Percentiles rank a stretch among this genome's conserved stretches.
These are phyloP conservation scores for Pediacus dermestoides DNA, from an alignment of 2,888 invertebrate species.

Conservation along the genomic window DNA sequence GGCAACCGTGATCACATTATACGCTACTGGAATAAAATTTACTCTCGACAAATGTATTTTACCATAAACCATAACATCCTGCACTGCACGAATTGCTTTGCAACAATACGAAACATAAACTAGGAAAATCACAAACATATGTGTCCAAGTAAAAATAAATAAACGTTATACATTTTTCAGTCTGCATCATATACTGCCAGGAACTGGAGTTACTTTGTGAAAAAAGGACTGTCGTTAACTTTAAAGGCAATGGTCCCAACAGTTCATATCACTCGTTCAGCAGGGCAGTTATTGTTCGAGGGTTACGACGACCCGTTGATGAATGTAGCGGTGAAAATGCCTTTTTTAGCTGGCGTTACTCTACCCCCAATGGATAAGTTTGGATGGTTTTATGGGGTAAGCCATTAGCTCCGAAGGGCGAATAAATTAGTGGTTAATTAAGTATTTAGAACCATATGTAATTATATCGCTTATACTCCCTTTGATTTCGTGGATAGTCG, in stretches of 20 bases:
- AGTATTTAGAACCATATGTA: no score
- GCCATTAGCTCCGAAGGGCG: conserved; percentile 13
- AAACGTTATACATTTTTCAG: conserved; percentile 44
- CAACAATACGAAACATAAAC: conserved; percentile 1
- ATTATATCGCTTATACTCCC: no score
- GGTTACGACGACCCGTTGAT: conserved; percentile 77
- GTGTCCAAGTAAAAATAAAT: neutral
- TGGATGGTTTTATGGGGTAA: conserved; percentile 78
- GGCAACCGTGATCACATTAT: no score
- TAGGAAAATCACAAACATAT: neutral
- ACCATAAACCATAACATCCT: neutral
- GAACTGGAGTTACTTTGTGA: conserved; percentile 57
- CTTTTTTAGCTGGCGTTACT: conserved; percentile 49
- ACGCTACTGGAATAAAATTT: no score
- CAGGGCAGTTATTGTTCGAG: conserved; percentile 70
- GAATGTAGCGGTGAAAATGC: conserved; percentile 60
- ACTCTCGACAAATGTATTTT: no score
- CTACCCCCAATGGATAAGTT: conserved; percentile 69
- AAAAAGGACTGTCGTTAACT: conserved; percentile 59
- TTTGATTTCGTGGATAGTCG: no score
- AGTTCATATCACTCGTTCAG: conserved; percentile 60
- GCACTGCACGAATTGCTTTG: neutral
- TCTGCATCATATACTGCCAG: conserved; percentile 59
- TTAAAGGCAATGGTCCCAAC: conserved; percentile 55
- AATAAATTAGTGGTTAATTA: neutral